These are phyloP conservation scores for Adela reaumurella DNA, from an alignment of 2,888 invertebrate genomes.

Conservation along the genomic window DNA sequence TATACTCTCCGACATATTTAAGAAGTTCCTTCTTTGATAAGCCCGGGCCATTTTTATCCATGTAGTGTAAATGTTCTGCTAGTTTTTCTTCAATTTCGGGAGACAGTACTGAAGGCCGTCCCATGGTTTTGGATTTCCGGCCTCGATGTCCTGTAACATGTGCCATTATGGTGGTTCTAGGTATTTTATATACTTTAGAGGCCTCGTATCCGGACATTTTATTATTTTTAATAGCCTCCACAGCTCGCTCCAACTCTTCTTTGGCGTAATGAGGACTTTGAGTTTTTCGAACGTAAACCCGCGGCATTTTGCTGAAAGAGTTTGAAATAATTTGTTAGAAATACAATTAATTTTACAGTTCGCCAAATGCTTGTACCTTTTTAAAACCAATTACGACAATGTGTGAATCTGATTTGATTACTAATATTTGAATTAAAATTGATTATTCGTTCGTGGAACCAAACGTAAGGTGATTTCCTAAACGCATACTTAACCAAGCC, in stretches of 20 bases:
- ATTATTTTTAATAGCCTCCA: slow-evolving; percentile 10
- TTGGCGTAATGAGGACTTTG: too few species aligned
- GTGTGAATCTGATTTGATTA: too few species aligned
- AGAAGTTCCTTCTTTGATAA: slow-evolving; percentile 17
- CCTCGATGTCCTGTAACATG: slow-evolving; percentile 13
- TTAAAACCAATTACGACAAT: too few species aligned
- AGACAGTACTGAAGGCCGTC: slow-evolving; percentile 14
- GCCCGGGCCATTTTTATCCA: slow-evolving; percentile 20
- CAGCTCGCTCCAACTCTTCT: slow-evolving; percentile 8
- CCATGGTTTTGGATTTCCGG: slow-evolving; percentile 9
- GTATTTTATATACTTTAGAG: slow-evolving; percentile 11
- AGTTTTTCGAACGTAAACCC: too few species aligned
- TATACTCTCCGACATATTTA: slow-evolving; percentile 13
- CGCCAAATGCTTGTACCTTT: too few species aligned
- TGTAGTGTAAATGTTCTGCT: slow-evolving; percentile 11
- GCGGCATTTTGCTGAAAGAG: too few species aligned
- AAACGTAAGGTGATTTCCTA: too few species aligned
- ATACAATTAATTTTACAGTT: too few species aligned
- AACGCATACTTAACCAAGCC: too few species aligned
- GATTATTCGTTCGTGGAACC: too few species aligned
- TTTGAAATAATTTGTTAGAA: too few species aligned
- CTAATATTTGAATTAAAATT: too few species aligned
- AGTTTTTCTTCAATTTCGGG: slow-evolving; percentile 13
- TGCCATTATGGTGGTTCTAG: slow-evolving; percentile 11
- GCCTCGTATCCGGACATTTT: slow-evolving; percentile 9